A percentile compares a stretch with the other conserved stretches of the same genome.
phyloP scores from a whole-genome alignment of 2,113 vertebrate genomes.

The Parus major region DNA sequence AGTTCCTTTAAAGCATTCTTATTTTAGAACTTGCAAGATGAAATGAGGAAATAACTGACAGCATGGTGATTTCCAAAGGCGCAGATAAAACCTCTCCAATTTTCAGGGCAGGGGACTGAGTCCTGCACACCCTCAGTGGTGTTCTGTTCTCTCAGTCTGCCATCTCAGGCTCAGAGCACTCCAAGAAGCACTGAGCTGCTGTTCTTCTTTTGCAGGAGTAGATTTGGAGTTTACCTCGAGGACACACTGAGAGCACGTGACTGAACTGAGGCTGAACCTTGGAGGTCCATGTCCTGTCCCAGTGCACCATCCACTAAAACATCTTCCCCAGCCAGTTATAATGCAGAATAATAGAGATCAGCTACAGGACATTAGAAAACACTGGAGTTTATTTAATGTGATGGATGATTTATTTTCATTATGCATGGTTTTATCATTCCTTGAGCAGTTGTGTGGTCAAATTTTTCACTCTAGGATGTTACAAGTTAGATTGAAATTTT shows the following conservation, averaged over 20 bases:
- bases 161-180: background rate
- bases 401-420: background rate
- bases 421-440: background rate
- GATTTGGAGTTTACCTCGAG: background rate
- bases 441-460: background rate
- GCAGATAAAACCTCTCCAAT: background rate
- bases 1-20: conserved; percentile 53
- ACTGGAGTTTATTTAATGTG: background rate
- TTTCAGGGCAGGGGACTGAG: background rate
- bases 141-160: background rate
- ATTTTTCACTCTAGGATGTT: background rate
- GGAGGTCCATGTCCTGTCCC: background rate
- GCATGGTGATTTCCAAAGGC: background rate
- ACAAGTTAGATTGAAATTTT: background rate
- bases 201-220: background rate
- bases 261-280: background rate
- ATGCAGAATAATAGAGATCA: background rate
- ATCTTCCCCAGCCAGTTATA: background rate
- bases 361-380: background rate
- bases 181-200: background rate
- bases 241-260: background rate
- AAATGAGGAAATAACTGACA: conserved; percentile 51
- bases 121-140: background rate
- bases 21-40: background rate
- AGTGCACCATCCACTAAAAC: background rate